Conservation (phyloP, 35 echinoderm and acorn worm genomes). For the Chiridota heheva region DNA sequence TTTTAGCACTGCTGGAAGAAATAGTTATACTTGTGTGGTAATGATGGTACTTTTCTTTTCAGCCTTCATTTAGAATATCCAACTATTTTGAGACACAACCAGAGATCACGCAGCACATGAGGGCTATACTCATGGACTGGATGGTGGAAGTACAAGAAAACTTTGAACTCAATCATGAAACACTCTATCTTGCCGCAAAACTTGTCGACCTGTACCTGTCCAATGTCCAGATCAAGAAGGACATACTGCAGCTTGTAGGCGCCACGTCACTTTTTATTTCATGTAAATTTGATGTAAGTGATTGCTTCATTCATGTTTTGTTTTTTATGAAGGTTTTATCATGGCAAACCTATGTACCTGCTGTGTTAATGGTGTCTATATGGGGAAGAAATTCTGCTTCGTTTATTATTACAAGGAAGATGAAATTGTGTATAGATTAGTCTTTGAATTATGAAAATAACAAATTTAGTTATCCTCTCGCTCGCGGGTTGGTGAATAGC, state of each 20-base stretch:
- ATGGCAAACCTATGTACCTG: no score
- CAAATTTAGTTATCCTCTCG: no score
- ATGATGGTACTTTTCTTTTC: not conserved
- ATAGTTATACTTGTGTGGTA: no score
- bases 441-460: no score
- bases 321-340: no score
- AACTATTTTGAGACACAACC: slow-evolving; percentile 74
- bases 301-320: no score
- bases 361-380: no score
- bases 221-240: slow-evolving; percentile 42
- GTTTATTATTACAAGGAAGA: no score
- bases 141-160: slow-evolving; percentile 98
- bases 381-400: no score
- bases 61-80: slow-evolving; percentile 47
- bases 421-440: no score
- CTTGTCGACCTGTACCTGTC: slow-evolving; percentile 82
- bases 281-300: slow-evolving; percentile 99
- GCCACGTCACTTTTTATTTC: slow-evolving; percentile 89
- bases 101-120: slow-evolving; percentile 87
- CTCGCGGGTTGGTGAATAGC: no score
- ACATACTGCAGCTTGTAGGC: slow-evolving; percentile 85
- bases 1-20: no score
- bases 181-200: slow-evolving; percentile 88
- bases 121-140: slow-evolving; percentile 94
- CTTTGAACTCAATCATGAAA: slow-evolving; percentile 99